These are phyloP conservation scores for Pantherophis vulpinus DNA, from an alignment of 2,797 vertebrate species.

Conservation along the genomic window DNA sequence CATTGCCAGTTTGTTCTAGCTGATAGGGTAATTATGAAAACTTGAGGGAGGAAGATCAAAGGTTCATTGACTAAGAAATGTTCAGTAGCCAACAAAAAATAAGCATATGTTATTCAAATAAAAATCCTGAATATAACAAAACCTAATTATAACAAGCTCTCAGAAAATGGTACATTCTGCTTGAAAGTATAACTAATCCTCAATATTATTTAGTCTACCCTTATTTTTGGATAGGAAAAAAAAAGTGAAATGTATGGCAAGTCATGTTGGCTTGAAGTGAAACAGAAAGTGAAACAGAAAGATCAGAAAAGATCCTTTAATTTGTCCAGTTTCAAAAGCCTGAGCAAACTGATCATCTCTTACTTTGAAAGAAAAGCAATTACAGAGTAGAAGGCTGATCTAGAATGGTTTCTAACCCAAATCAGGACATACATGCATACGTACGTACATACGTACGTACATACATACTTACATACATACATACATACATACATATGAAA, in stretches of 20 bases:
- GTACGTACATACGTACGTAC: too few relatives aligned
- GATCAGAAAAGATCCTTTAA: background rate
- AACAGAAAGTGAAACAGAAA: background rate
- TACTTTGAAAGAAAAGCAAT: background rate
- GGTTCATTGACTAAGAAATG: background rate
- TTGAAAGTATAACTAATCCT: background rate
- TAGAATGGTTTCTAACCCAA: background rate
- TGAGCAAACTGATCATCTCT: background rate
- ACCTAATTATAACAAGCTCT: constrained; percentile 19
- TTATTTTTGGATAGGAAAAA: background rate
- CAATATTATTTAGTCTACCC: background rate
- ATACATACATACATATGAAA: background rate
- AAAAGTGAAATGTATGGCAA: background rate
- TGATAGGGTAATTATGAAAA: constrained; percentile 33
- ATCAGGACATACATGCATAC: background rate
- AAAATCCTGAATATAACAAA: constrained; percentile 4
- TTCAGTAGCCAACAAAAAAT: constrained; percentile 26
- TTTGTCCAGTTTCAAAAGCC: background rate
- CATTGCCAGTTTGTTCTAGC: constrained; percentile 48
- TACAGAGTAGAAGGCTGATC: background rate
- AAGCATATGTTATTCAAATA: background rate
- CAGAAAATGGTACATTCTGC: constrained; percentile 1
- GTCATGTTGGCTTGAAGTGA: background rate
- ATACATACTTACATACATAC: too few relatives aligned
- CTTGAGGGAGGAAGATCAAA: constrained; percentile 28